A percentile compares a stretch with the other conserved stretches of the same genome.
phyloP scores from a whole-genome alignment of 1,140 invertebrate species.

The Apis florea region DNA sequence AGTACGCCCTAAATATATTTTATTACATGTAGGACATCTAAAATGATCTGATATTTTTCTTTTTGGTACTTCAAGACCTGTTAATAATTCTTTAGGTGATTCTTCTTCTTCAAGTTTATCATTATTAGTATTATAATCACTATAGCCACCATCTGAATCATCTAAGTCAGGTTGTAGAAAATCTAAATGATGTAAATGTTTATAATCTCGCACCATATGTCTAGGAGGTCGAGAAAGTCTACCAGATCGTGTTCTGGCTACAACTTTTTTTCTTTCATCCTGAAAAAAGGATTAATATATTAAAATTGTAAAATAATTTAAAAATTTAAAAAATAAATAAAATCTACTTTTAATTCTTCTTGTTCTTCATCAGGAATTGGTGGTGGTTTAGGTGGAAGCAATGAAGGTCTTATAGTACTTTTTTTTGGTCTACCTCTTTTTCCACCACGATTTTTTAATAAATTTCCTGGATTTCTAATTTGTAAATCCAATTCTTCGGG shows the following conservation, averaged over 20 bases:
- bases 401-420: constrained; percentile 57
- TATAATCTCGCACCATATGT: constrained; percentile 86
- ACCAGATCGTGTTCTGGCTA: constrained; percentile 83
- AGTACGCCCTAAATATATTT: constrained; percentile 81
- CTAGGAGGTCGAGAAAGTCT: constrained; percentile 84
- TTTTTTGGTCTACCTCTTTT: constrained; percentile 78
- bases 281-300: constrained; percentile 54
- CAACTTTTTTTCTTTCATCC: constrained; percentile 82
- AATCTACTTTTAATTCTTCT: constrained; percentile 73
- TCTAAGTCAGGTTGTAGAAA: constrained; percentile 83
- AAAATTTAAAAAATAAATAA: background rate
- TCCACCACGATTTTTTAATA: constrained; percentile 69
- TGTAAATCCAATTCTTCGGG: constrained; percentile 77
- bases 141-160: constrained; percentile 85
- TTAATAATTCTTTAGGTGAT: constrained; percentile 72
- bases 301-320: background rate
- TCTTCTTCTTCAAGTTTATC: constrained; percentile 76
- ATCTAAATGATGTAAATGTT: constrained; percentile 83
- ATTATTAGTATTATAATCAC: constrained; percentile 83
- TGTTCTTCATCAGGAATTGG: constrained; percentile 67
- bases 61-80: constrained; percentile 77
- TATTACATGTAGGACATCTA: constrained; percentile 82
- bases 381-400: constrained; percentile 55
- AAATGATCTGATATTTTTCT: constrained; percentile 81
- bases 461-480: constrained; percentile 66